phyloP scores from a whole-genome alignment of 1,140 invertebrate species.

The Drosophila kepulauana region DNA sequence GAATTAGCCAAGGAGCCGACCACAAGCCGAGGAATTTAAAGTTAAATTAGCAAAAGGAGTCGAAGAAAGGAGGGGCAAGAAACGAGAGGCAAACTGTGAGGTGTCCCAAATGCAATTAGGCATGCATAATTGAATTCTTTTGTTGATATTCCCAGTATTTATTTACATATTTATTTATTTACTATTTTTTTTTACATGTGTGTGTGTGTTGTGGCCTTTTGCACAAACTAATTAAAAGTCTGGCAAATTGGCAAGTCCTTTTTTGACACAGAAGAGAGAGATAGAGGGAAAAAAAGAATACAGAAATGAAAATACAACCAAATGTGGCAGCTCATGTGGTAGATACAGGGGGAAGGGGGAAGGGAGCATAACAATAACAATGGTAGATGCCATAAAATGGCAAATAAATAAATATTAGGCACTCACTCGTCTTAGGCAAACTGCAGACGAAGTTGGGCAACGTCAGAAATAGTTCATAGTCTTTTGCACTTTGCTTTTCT shows the following conservation, averaged over 20 bases:
- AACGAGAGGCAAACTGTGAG: not conserved
- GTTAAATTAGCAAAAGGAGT: not conserved
- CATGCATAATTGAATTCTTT: slow-evolving; percentile 70
- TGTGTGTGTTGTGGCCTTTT: slow-evolving; percentile 26
- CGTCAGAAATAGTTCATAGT: not conserved
- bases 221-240: slow-evolving; percentile 77
- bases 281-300: no score
- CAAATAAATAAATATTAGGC: slow-evolving; percentile 79
- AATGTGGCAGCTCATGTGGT: slow-evolving; percentile 19
- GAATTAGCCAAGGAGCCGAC: not conserved
- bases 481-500: slow-evolving; percentile 9
- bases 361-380: slow-evolving; percentile 29
- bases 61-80: not conserved
- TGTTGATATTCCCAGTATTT: slow-evolving; percentile 34
- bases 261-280: not conserved
- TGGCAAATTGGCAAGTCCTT: slow-evolving; percentile 29
- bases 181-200: slow-evolving; percentile 6
- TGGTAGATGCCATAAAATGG: slow-evolving; percentile 8
- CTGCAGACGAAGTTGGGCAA: slow-evolving; percentile 5
- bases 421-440: slow-evolving; percentile 53
- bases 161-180: slow-evolving; percentile 39
- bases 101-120: slow-evolving; percentile 53
- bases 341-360: not conserved
- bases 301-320: slow-evolving; percentile 48
- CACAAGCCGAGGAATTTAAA: not conserved